These are phyloP conservation scores for Caenorhabditis remanei DNA, from an alignment of 1,140 invertebrate species.

Conservation along the genomic window DNA sequence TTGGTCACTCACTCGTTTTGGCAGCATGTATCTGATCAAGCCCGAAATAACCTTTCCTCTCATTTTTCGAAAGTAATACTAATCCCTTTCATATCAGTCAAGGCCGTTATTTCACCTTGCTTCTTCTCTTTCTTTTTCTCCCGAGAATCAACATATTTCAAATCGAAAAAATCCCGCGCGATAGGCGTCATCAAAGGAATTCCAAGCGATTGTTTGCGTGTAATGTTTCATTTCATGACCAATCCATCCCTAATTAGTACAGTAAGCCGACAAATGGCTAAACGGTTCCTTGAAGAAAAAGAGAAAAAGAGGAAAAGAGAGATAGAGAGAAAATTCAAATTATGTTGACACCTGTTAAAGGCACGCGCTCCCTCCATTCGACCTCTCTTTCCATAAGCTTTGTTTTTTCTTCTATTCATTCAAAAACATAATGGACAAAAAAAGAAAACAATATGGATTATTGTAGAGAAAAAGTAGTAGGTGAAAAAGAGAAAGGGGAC, in stretches of 20 bases:
- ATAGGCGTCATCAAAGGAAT: not conserved
- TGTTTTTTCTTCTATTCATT: slow-evolving; percentile 31
- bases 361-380: not conserved
- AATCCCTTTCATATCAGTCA: not conserved
- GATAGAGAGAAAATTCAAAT: slow-evolving; percentile 23
- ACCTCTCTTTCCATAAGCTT: not conserved
- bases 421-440: not conserved
- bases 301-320: too few species aligned
- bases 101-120: not conserved
- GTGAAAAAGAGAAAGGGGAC: not conserved
- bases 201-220: slow-evolving; percentile 17
- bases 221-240: slow-evolving; percentile 21
- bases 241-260: slow-evolving; percentile 51
- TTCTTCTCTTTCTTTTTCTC: not conserved
- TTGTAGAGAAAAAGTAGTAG: not conserved
- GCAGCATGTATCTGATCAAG: too few species aligned
- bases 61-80: too few species aligned
- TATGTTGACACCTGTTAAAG: slow-evolving; percentile 37
- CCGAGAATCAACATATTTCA: slow-evolving; percentile 8
- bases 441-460: slow-evolving; percentile 13
- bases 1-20: too few species aligned
- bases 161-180: not conserved
- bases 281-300: slow-evolving; percentile 43
- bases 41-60: too few species aligned
- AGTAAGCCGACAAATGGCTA: slow-evolving; percentile 48